A percentile compares a stretch with the other conserved stretches of the same genome.
These are phyloP conservation scores for Tipula unca DNA, from an alignment of 2,888 invertebrate species.

Conservation along the genomic window DNA sequence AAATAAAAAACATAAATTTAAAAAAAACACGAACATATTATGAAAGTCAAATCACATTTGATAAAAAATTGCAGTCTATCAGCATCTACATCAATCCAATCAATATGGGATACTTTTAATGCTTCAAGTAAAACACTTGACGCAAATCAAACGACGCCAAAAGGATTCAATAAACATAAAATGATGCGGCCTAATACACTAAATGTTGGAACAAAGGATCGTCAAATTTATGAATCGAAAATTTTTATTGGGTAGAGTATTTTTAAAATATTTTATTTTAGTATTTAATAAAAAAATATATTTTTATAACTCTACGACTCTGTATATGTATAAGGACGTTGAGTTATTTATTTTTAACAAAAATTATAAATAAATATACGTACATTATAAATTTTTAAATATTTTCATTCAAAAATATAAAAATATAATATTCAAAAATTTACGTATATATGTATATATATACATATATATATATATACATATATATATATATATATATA, in stretches of 20 bases:
- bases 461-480: too few species aligned
- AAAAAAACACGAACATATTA: not conserved
- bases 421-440: not conserved
- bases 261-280: not conserved
- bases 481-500: not conserved
- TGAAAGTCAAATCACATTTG: conserved; percentile 8
- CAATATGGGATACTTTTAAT: conserved; percentile 4
- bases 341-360: not conserved
- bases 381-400: not conserved
- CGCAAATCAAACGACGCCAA: not conserved
- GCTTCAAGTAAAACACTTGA: not conserved
- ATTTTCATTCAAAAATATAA: not conserved
- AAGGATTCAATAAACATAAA: not conserved
- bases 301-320: not conserved
- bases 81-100: not conserved
- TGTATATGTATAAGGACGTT: not conserved
- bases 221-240: conserved; percentile 14
- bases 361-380: not conserved
- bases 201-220: not conserved
- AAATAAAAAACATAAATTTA: not conserved
- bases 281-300: not conserved
- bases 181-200: not conserved
- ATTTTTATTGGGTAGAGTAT: not conserved
- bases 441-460: not conserved
- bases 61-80: not conserved